Percentiles rank a stretch among this genome's conserved stretches.
Conservation (phyloP, 1,140 invertebrate species). For the Conus ventricosus region DNA sequence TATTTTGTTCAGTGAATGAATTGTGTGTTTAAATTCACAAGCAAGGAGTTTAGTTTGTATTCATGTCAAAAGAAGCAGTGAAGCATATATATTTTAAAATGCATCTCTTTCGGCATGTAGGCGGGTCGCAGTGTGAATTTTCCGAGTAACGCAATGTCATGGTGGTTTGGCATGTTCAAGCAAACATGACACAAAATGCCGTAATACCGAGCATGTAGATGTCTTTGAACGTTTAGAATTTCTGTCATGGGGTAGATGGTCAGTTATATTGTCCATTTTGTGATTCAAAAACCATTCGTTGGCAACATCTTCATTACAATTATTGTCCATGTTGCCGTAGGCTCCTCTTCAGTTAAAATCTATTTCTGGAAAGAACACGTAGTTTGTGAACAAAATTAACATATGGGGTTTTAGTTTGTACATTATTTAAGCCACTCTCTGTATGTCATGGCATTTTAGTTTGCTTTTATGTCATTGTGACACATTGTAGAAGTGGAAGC, state of each 20-base stretch:
- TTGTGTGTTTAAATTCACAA: neutral
- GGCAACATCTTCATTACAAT: neutral
- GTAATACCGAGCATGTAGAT: neutral
- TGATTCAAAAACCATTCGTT: neutral
- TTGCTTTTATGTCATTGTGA: neutral
- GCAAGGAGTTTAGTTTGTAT: neutral
- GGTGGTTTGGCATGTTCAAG: slow-evolving; percentile 18
- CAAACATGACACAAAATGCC: slow-evolving; percentile 22
- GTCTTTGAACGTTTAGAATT: neutral
- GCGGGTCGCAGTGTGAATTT: neutral
- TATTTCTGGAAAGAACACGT: neutral
- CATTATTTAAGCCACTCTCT: neutral
- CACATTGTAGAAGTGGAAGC: neutral
- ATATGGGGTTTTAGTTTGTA: neutral
- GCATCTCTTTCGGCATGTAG: neutral
- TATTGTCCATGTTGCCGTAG: neutral
- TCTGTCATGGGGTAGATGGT: neutral
- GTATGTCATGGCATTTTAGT: neutral
- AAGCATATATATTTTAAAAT: neutral
- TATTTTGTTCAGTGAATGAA: neutral
- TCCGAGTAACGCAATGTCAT: slow-evolving; percentile 11
- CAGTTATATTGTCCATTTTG: neutral
- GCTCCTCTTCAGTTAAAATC: neutral
- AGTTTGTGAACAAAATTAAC: slow-evolving; percentile 3
- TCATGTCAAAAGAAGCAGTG: no score